Conservation (phyloP, 2,113 vertebrate genomes). For the Arizona elegans region DNA sequence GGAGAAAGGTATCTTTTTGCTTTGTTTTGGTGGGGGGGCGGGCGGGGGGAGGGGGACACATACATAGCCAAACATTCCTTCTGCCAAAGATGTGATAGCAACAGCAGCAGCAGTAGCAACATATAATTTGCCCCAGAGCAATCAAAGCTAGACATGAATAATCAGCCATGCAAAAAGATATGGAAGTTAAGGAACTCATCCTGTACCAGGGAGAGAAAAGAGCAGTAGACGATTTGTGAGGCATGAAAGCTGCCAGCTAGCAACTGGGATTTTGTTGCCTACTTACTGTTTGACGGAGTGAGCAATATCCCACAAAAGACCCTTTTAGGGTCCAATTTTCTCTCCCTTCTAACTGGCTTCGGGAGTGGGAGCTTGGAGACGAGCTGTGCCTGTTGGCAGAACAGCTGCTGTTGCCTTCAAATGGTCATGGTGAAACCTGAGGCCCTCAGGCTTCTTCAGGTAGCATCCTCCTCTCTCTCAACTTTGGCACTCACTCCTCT, state of each 20-base stretch:
- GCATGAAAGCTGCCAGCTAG: background rate
- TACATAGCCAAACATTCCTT: background rate
- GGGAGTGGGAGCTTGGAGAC: constrained; percentile 4
- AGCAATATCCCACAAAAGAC: constrained; percentile 13
- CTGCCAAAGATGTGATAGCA: background rate
- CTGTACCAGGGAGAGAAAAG: background rate
- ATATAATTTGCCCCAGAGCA: background rate
- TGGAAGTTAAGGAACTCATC: background rate
- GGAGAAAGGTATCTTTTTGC: background rate
- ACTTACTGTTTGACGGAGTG: constrained; percentile 28
- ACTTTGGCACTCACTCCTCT: constrained; percentile 26
- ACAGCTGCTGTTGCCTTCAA: constrained; percentile 34
- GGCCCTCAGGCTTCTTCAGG: constrained; percentile 29
- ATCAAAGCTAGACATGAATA: background rate
- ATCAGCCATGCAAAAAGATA: background rate
- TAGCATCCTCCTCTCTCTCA: constrained; percentile 26
- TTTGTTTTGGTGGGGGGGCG: background rate
- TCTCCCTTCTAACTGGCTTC: constrained; percentile 3
- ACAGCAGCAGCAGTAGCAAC: background rate
- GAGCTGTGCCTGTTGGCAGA: constrained; percentile 26
- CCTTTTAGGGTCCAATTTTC: constrained; percentile 24
- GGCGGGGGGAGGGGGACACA: no score
- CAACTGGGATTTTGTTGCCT: constrained; percentile 1
- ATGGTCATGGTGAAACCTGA: constrained; percentile 32
- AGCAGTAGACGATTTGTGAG: background rate